phyloP scores from a whole-genome alignment of 2,113 vertebrate genomes.

The Ammospiza nelsoni region DNA sequence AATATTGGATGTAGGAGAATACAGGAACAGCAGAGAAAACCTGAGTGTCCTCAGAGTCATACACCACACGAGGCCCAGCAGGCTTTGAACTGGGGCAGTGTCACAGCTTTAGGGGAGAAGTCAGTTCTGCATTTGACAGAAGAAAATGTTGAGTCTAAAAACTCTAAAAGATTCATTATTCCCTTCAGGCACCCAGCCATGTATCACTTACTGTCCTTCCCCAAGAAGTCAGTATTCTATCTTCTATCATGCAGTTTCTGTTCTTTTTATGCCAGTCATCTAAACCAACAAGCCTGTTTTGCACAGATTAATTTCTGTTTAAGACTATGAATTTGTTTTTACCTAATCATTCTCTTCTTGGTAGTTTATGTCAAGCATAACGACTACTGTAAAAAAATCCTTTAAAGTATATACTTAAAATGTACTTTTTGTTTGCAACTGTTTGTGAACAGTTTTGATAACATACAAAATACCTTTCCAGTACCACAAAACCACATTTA shows the following conservation, averaged over 20 bases:
- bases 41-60: neutral
- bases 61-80: neutral
- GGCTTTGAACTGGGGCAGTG: neutral
- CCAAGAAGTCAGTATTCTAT: neutral
- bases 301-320: neutral
- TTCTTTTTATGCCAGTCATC: neutral
- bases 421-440: neutral
- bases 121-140: neutral
- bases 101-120: neutral
- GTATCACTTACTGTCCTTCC: neutral
- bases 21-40: neutral
- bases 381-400: neutral
- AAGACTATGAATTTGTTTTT: neutral
- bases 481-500: neutral
- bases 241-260: neutral
- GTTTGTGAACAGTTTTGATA: neutral
- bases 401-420: neutral
- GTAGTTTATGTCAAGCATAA: neutral
- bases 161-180: neutral
- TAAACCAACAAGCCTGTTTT: neutral
- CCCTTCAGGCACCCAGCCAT: neutral
- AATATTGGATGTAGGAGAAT: neutral
- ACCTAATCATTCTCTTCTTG: neutral
- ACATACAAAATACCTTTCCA: neutral
- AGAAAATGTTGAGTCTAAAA: neutral